Evolutionary conservation across 2,888 invertebrate genomes (phyloP), one percentile per base, ranked within the genome.

Genomic region (Nebria brevicollis): DNA sequence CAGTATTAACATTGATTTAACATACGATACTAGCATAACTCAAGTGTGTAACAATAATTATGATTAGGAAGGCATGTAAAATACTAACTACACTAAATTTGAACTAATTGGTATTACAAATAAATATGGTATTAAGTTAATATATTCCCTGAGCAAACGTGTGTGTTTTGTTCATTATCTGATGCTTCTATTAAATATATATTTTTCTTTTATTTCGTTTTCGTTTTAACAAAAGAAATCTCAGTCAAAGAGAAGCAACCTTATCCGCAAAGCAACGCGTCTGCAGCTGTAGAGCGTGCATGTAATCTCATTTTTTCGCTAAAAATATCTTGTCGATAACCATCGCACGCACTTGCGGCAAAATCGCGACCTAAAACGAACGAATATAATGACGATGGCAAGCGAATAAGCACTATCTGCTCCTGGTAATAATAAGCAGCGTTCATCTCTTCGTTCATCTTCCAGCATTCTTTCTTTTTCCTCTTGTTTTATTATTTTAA

Each of bases 341-440:
- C 34, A n/a, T 70, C 25, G 10, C 15, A 25, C 70, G 34, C 70
- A 70, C 54, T 54, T 54, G 54, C 54, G 54, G 54, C 54, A 1
- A 54, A 11, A 54, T 54, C 54, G 54, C 54, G 54, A 54, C 8
- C 54, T 54, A 54, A 54, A 54, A 54, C 11, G 11, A 54, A 20
- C 20, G 25, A 70, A 70, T 70, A 70, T 70, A 26, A 70, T 70
- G 70, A 26, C 70, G 54, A 54, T 54, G 54, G 54, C 13, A 54
- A 13, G 54, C 54, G 54, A 54, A 54, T 13, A 54, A 54, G 13
- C 54, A 54, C 54, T 54, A 2, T 54, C 54, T 54, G 54, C 54
- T 54, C 11, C 54, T 54, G 72, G 72, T 73, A 77, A 77, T 77
- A 77, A 77, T 73, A 77, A 77, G 77, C 72, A 41, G n/a, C 34